Evolutionary conservation across 2,888 invertebrate genomes (phyloP).

Genomic region (Dicycla oo): DNA sequence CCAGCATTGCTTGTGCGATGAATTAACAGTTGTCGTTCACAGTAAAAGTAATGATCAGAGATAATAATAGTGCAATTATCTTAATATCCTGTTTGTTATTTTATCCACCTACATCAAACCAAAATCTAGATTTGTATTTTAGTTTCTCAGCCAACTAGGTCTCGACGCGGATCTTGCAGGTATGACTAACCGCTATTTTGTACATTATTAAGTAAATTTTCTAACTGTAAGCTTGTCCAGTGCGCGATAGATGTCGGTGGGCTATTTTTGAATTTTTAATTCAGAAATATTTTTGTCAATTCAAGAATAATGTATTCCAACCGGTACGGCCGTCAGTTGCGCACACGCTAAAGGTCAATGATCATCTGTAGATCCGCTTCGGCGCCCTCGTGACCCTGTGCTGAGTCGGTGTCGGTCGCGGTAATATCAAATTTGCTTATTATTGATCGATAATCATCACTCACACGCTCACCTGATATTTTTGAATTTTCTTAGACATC

Average conservation of each 20-base stretch:
- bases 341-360: slow-evolving; percentile 89
- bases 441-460: slow-evolving; percentile 79
- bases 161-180: slow-evolving; percentile 77
- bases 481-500: slow-evolving; percentile 38
- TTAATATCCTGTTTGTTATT: slow-evolving; percentile 31
- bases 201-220: slow-evolving; percentile 68
- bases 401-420: slow-evolving; percentile 79
- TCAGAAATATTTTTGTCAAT: slow-evolving; percentile 70
- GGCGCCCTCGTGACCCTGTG: slow-evolving; percentile 89
- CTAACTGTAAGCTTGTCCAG: slow-evolving; percentile 58
- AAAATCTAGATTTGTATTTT: slow-evolving; percentile 70
- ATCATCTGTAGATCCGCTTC: slow-evolving; percentile 90
- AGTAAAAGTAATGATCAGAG: slow-evolving; percentile 8
- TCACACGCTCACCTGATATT: slow-evolving; percentile 32
- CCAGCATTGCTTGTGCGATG: slow-evolving; percentile 2
- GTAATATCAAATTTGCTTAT: slow-evolving; percentile 81
- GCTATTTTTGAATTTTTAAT: slow-evolving; percentile 44
- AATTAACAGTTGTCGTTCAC: slow-evolving; percentile 5
- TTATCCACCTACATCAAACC: slow-evolving; percentile 61
- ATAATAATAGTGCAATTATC: slow-evolving; percentile 26
- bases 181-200: slow-evolving; percentile 80
- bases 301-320: slow-evolving; percentile 85
- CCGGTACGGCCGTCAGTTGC: slow-evolving; percentile 84
- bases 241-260: slow-evolving; percentile 13
- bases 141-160: slow-evolving; percentile 80